Conservation (phyloP, 1,140 invertebrate genomes). For the Drosophila mojavensis region DNA sequence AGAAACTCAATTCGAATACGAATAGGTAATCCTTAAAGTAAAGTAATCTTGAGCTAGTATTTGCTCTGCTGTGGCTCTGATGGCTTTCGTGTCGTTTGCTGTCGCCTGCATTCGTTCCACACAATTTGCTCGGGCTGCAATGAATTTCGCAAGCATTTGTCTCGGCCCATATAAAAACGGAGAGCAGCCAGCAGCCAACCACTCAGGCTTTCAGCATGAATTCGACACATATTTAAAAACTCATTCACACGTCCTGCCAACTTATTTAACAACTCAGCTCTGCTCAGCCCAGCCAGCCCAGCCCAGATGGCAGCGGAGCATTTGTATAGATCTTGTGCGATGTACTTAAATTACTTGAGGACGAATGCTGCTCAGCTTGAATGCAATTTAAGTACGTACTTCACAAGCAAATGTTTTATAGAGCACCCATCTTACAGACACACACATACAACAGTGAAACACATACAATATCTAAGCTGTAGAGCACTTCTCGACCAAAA, state of each 20-base stretch:
- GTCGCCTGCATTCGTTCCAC: conserved; percentile 26
- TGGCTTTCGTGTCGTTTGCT: not conserved
- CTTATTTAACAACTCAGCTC: conserved; percentile 75
- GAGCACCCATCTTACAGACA: conserved; percentile 56
- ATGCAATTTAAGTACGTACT: conserved; percentile 81
- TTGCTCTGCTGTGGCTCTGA: no score
- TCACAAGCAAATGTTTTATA: conserved; percentile 77
- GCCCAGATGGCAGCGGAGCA: conserved; percentile 22
- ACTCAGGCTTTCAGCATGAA: conserved; percentile 39
- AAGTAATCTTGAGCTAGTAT: no score
- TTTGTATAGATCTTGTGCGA: conserved; percentile 54
- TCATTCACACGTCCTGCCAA: conserved; percentile 77
- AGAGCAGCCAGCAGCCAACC: not conserved
- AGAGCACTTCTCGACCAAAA: conserved; percentile 45
- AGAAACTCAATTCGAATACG: no score
- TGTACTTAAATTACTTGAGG: conserved; percentile 61
- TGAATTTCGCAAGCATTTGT: conserved; percentile 27
- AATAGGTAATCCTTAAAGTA: no score
- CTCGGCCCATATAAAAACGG: conserved; percentile 20
- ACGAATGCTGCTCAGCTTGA: conserved; percentile 64
- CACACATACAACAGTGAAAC: conserved; percentile 41
- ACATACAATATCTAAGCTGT: conserved; percentile 28
- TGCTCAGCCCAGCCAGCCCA: conserved; percentile 2
- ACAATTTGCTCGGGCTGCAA: conserved; percentile 17
- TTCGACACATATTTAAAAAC: conserved; percentile 76